These are phyloP conservation scores for Mallotus villosus DNA, from an alignment of 2,797 vertebrate species.

Conservation along the genomic window DNA sequence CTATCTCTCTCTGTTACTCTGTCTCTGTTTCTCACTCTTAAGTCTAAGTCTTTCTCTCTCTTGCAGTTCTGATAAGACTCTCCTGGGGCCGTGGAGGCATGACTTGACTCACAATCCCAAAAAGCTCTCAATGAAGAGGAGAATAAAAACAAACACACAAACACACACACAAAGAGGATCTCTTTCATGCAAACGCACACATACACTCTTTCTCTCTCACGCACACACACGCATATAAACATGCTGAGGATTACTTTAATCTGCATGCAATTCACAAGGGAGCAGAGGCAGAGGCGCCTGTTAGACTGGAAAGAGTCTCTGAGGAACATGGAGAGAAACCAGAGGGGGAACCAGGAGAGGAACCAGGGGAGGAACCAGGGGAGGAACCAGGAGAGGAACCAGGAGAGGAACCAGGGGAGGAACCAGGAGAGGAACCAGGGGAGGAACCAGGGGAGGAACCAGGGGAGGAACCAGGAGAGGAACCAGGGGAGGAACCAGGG, in stretches of 20 bases:
- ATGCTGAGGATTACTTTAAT: background rate
- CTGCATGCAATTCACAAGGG: background rate
- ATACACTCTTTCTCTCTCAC: background rate
- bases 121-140: background rate
- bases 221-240: background rate
- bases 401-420: no score
- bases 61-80: background rate
- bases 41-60: background rate
- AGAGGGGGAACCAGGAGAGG: no score
- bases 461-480: no score
- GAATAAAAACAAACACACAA: background rate
- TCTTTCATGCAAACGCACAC: background rate
- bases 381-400: no score
- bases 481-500: no score
- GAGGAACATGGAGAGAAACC: no score
- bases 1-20: background rate
- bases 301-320: no score
- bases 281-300: background rate
- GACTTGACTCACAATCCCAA: background rate
- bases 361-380: no score
- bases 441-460: no score
- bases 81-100: background rate
- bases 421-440: no score
- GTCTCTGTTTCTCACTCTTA: background rate
- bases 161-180: background rate